phyloP scores from a whole-genome alignment of 1,140 invertebrate species.

The Thaumetopoea pityocampa region DNA sequence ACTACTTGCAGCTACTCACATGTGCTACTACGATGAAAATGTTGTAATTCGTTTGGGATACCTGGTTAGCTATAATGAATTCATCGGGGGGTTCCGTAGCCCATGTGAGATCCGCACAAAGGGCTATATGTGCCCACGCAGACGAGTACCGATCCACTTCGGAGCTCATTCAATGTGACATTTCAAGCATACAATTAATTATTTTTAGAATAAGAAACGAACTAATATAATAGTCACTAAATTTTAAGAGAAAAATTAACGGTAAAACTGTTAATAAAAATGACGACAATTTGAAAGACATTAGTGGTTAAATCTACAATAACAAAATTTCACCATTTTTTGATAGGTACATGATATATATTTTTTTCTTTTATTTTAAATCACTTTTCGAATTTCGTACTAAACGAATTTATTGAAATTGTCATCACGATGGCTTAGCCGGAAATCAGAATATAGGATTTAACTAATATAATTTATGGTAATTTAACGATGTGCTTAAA shows the following conservation, averaged over 20 bases:
- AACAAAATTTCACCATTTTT: conserved; percentile 72
- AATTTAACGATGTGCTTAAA: no score
- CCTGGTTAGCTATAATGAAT: conserved; percentile 68
- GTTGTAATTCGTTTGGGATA: conserved; percentile 14
- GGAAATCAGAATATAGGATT: conserved; percentile 17
- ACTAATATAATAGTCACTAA: conserved; percentile 66
- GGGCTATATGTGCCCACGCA: conserved; percentile 69
- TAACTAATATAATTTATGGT: conserved; percentile 9
- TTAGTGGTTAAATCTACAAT: conserved; percentile 69
- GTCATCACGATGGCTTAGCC: conserved; percentile 61
- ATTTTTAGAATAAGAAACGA: conserved; percentile 57
- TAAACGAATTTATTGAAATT: conserved; percentile 32
- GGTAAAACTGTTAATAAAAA: conserved; percentile 69
- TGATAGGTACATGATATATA: conserved; percentile 65
- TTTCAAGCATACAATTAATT: conserved; percentile 61
- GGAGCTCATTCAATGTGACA: conserved; percentile 74
- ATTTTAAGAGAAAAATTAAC: conserved; percentile 61
- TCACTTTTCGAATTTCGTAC: conserved; percentile 64
- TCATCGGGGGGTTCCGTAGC: conserved; percentile 62
- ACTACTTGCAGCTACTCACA: background rate
- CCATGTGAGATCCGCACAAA: conserved; percentile 71
- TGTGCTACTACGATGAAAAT: background rate
- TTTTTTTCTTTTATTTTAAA: conserved; percentile 69
- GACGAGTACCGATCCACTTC: conserved; percentile 66
- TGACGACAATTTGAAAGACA: conserved; percentile 70